These are phyloP conservation scores for Trachythela sp. DNA, from an alignment of 64 coral and sea anemone species.

Conservation along the genomic window DNA sequence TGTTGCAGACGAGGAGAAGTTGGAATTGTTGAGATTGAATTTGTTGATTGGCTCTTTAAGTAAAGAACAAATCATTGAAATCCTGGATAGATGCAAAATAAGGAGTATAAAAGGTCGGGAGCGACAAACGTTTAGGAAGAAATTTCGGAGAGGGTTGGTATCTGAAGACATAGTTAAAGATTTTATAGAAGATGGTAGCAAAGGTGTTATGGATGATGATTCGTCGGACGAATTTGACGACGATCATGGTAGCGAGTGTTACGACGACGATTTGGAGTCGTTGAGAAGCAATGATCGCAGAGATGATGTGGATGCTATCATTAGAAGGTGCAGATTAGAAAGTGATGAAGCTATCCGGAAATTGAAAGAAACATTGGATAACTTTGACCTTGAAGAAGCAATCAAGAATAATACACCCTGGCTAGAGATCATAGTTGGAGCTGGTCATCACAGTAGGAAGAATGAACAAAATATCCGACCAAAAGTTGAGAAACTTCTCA, in stretches of 20 bases:
- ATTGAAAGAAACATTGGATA: constrained; percentile 16
- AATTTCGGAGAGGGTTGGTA: background rate
- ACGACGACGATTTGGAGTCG: background rate
- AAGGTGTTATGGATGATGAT: background rate
- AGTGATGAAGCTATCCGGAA: constrained; percentile 57
- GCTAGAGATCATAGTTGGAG: constrained; percentile 69
- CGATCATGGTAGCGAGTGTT: background rate
- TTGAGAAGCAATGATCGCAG: no score
- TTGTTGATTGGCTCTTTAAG: background rate
- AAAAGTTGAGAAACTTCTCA: constrained; percentile 38
- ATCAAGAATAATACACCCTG: background rate
- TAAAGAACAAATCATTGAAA: background rate
- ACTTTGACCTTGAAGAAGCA: constrained; percentile 16
- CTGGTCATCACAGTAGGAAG: constrained; percentile 48
- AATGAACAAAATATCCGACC: constrained; percentile 57
- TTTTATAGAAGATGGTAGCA: background rate
- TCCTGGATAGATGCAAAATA: background rate
- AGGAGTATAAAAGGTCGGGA: no score
- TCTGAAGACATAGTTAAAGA: background rate
- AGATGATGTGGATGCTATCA: background rate
- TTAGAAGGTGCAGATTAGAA: background rate
- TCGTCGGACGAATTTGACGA: background rate
- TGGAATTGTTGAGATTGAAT: background rate
- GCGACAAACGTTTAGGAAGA: background rate
- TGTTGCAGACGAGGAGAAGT: constrained; percentile 22